A percentile compares a stretch with the other conserved stretches of the same genome.
These are phyloP conservation scores for Samia ricini DNA, from an alignment of 1,140 invertebrate genomes.

Conservation along the genomic window DNA sequence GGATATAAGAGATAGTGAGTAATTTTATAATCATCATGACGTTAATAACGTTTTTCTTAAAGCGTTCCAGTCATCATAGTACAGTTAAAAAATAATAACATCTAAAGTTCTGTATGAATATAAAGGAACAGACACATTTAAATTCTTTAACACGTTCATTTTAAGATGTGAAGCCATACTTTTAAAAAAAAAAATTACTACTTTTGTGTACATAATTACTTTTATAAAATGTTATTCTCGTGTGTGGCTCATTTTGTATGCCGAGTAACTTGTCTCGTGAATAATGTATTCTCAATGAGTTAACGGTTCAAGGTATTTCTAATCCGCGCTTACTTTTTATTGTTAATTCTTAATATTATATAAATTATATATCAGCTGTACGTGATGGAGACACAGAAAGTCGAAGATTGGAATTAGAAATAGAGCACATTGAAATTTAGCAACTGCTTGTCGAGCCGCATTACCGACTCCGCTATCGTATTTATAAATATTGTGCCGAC, in stretches of 20 bases:
- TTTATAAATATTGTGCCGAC: conserved; percentile 71
- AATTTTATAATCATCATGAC: no score
- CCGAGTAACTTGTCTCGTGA: neutral
- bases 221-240: neutral
- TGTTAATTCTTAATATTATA: neutral
- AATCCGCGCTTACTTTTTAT: neutral
- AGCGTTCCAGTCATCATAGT: no score
- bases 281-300: neutral
- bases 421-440: conserved; percentile 75
- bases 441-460: conserved; percentile 69
- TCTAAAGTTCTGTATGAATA: no score
- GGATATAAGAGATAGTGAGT: no score
- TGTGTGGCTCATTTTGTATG: neutral
- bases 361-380: neutral
- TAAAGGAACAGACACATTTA: no score
- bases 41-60: no score
- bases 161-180: no score
- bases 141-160: no score
- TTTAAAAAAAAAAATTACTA: no score
- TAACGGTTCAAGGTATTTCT: neutral
- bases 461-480: conserved; percentile 67
- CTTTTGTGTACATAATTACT: no score
- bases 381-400: conserved; percentile 44
- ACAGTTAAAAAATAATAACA: no score
- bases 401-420: conserved; percentile 58